These are phyloP conservation scores for Drosophila kambysellisi DNA, from an alignment of 2,888 invertebrate genomes.

Conservation along the genomic window DNA sequence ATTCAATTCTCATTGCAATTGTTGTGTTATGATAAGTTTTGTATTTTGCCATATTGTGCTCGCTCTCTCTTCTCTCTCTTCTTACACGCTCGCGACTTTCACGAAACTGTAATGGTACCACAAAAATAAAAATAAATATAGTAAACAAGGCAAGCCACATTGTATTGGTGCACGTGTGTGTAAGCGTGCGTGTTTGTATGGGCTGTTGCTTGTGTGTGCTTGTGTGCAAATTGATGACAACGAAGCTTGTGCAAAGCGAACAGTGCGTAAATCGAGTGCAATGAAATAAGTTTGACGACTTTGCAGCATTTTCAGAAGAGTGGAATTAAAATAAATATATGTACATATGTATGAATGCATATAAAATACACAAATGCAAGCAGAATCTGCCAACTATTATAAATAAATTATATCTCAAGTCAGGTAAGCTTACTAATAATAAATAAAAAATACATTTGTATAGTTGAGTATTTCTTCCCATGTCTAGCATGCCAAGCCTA, in stretches of 20 bases:
- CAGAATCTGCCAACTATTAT: neutral
- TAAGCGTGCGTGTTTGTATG: conserved; percentile 15
- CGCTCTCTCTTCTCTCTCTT: conserved; percentile 35
- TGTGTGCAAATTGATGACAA: conserved; percentile 51
- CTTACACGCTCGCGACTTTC: conserved; percentile 65
- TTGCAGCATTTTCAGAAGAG: conserved; percentile 37
- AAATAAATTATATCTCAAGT: neutral
- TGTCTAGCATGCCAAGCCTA: conserved; percentile 18
- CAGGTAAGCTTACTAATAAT: conserved; percentile 17
- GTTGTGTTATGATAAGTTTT: conserved; percentile 63
- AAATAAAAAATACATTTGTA: neutral
- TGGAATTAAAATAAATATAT: conserved; percentile 50
- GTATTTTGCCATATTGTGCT: conserved; percentile 54
- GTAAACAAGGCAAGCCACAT: conserved; percentile 67
- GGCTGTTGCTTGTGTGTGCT: conserved; percentile 10
- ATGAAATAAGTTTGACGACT: conserved; percentile 41
- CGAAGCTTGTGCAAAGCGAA: conserved; percentile 48
- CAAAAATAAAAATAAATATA: conserved; percentile 51
- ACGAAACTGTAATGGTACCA: conserved; percentile 64
- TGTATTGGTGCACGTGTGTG: conserved; percentile 34
- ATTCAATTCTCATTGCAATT: conserved; percentile 36
- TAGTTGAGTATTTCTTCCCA: neutral
- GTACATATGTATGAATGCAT: conserved; percentile 10
- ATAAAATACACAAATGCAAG: neutral
- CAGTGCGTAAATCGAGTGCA: conserved; percentile 50